A percentile compares a stretch with the other conserved stretches of the same genome.
phyloP scores from a whole-genome alignment of 2,113 vertebrate species.

The Nothobranchius kuhntae region DNA sequence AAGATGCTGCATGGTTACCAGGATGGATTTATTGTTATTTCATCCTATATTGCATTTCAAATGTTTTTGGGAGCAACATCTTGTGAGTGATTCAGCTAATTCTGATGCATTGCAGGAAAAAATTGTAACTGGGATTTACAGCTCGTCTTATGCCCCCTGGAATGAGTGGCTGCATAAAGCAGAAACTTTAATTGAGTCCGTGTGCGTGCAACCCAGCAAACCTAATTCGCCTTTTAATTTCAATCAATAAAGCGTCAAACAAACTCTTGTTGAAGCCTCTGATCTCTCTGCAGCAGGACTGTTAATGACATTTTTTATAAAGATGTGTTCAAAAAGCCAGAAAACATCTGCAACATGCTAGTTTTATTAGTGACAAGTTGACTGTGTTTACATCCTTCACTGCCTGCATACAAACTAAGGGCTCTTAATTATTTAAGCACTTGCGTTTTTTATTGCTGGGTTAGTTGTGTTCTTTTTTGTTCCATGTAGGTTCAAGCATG shows the following conservation, averaged over 20 bases:
- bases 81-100: too few relatives aligned
- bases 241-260: constrained; percentile 21
- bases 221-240: constrained; percentile 38
- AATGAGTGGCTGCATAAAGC: constrained; percentile 18
- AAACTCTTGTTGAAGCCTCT: not conserved
- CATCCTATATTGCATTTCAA: too few relatives aligned
- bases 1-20: not conserved
- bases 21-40: not conserved
- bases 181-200: constrained; percentile 39
- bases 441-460: constrained; percentile 3
- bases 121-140: constrained; percentile 20
- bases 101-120: constrained; percentile 27
- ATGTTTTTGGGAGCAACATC: too few relatives aligned
- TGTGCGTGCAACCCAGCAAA: not conserved
- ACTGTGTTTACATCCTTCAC: not conserved
- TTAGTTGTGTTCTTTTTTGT: not conserved
- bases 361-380: not conserved
- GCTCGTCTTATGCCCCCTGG: constrained; percentile 9
- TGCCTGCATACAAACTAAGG: constrained; percentile 1
- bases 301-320: constrained; percentile 5
- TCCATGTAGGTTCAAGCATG: not conserved
- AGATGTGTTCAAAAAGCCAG: not conserved
- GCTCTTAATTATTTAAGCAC: constrained; percentile 20
- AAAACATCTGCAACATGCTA: not conserved
- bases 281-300: constrained; percentile 3